phyloP scores from a whole-genome alignment of 2,113 vertebrate genomes.

The Thamnaconus septentrionalis region DNA sequence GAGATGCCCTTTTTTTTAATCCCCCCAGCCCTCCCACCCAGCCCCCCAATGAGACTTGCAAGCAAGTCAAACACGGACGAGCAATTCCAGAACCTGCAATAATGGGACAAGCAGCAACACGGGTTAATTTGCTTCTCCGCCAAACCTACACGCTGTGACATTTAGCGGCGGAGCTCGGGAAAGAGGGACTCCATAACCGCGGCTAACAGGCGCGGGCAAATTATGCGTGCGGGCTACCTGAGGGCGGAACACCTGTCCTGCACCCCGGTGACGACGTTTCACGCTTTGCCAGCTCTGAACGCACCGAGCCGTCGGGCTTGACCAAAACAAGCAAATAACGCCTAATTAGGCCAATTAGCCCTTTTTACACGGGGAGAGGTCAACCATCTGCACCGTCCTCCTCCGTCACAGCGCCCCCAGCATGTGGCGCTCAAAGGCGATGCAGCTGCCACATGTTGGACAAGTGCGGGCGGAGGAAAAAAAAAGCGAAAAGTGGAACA shows the following conservation, averaged over 20 bases:
- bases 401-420: constrained; percentile 26
- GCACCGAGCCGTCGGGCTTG: neutral
- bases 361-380: constrained; percentile 26
- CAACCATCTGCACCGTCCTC: constrained; percentile 26
- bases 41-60: too few species aligned
- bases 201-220: constrained; percentile 1
- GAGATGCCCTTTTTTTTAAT: too few species aligned
- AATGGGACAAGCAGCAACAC: neutral
- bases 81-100: too few species aligned
- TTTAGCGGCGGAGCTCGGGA: neutral
- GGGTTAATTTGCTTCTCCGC: constrained; percentile 8
- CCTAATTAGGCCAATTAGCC: constrained; percentile 52
- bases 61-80: too few species aligned
- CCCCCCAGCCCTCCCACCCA: too few species aligned
- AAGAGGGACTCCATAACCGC: too few species aligned
- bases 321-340: constrained; percentile 39
- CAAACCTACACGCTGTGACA: neutral
- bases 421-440: constrained; percentile 2
- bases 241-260: constrained; percentile 36
- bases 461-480: too few species aligned
- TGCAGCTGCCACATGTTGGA: constrained; percentile 11
- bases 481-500: constrained; percentile 57
- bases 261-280: neutral
- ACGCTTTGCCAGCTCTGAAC: too few species aligned
- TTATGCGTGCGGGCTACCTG: constrained; percentile 10